Evolutionary conservation across 1,140 invertebrate genomes (phyloP).

Genomic region (Drosophila biarmipes): DNA sequence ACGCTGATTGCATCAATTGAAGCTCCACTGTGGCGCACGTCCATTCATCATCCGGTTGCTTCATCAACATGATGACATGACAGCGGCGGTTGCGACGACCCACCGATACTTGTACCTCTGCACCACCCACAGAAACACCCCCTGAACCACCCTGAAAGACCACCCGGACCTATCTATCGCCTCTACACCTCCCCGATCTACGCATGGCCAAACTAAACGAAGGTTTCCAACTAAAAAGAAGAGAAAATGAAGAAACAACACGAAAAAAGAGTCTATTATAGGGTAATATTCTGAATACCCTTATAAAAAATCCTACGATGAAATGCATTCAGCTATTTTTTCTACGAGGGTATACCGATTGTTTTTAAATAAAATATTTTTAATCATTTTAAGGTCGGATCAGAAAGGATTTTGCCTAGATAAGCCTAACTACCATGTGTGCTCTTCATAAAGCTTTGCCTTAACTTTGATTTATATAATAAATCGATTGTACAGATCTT

Average conservation of each 20-base stretch:
- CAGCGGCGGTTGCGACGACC: slow-evolving; percentile 70
- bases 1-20: slow-evolving; percentile 83
- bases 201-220: slow-evolving; percentile 71
- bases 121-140: slow-evolving; percentile 4
- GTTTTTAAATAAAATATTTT: no score
- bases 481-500: no score
- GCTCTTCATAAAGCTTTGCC: no score
- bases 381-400: no score
- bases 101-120: slow-evolving; percentile 6
- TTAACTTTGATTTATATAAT: no score
- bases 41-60: slow-evolving; percentile 83
- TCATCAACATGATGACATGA: slow-evolving; percentile 83
- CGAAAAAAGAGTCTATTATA: slow-evolving; percentile 7
- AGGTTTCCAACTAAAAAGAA: slow-evolving; percentile 40
- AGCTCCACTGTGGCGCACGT: slow-evolving; percentile 81
- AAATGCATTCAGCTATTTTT: no score
- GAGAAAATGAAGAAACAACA: slow-evolving; percentile 18
- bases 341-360: no score
- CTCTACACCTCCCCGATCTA: slow-evolving; percentile 29
- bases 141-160: neutral
- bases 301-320: no score
- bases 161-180: neutral
- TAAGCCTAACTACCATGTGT: no score
- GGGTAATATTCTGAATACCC: neutral
- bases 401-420: no score